These are phyloP conservation scores for Oithona nana DNA, from an alignment of 2,888 invertebrate genomes.

Conservation along the genomic window DNA sequence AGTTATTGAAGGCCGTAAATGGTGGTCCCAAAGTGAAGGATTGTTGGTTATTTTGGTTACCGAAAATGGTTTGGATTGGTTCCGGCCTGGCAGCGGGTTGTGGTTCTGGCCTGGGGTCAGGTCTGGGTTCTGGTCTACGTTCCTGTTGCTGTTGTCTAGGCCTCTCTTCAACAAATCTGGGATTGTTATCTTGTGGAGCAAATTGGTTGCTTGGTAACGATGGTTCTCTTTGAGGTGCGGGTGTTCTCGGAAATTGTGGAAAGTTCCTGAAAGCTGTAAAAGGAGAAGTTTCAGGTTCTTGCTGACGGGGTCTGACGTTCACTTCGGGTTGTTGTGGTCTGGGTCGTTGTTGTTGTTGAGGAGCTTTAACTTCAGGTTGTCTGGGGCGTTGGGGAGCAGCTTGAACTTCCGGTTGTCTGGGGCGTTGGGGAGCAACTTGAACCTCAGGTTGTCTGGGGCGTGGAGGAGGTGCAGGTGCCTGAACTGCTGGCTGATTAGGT, in stretches of 20 bases:
- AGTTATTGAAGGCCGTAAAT: no score
- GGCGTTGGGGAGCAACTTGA: neutral
- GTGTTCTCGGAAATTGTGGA: constrained; percentile 10
- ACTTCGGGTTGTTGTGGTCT: neutral
- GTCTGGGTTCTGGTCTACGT: neutral
- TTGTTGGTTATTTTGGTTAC: neutral
- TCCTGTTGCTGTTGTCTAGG: neutral
- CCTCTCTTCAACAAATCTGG: neutral
- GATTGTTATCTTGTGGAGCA: no score
- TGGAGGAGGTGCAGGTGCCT: neutral
- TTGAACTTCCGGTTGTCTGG: neutral
- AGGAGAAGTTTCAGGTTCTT: neutral
- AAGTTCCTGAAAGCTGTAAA: constrained; percentile 17
- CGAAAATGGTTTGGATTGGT: neutral
- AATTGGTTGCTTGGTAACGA: neutral
- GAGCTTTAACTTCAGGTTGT: neutral
- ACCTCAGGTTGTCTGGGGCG: neutral
- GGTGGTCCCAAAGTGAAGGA: neutral
- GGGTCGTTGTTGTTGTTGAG: neutral
- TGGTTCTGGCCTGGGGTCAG: neutral
- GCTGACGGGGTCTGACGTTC: neutral
- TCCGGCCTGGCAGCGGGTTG: neutral
- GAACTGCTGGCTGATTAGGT: neutral
- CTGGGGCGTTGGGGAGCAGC: neutral
- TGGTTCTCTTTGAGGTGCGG: neutral